A percentile compares a stretch with the other conserved stretches of the same genome.
Conservation (phyloP, 2,797 vertebrate species). For the Netta rufina region DNA sequence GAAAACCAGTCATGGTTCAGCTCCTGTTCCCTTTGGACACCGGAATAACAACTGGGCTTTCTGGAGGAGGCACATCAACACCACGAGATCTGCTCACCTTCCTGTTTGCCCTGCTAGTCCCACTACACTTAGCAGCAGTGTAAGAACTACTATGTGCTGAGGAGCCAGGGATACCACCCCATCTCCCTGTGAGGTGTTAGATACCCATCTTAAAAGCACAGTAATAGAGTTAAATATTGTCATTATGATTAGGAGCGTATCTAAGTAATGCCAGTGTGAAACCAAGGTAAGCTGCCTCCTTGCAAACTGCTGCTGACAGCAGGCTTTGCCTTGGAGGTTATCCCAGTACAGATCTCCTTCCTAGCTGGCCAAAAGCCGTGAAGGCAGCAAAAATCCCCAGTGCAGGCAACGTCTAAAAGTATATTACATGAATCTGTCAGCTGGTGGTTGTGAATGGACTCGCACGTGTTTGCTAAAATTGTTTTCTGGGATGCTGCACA, state of each 20-base stretch:
- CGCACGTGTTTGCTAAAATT: not conserved
- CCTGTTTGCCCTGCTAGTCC: not conserved
- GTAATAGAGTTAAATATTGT: constrained; percentile 14
- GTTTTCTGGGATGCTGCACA: not conserved
- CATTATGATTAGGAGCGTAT: constrained; percentile 10
- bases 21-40: not conserved
- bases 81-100: not conserved
- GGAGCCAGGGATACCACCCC: not conserved
- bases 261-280: constrained; percentile 12
- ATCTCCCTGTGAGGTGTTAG: not conserved
- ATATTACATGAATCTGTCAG: not conserved
- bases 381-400: not conserved
- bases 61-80: not conserved
- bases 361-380: not conserved
- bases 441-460: not conserved
- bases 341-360: not conserved
- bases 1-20: not conserved
- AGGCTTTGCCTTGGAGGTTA: not conserved
- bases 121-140: not conserved
- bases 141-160: not conserved
- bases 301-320: constrained; percentile 45
- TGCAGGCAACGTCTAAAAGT: not conserved
- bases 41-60: not conserved
- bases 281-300: constrained; percentile 15
- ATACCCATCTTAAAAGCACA: not conserved